Conservation (phyloP, 2,797 vertebrate genomes). For the Tragopan temminckii region DNA sequence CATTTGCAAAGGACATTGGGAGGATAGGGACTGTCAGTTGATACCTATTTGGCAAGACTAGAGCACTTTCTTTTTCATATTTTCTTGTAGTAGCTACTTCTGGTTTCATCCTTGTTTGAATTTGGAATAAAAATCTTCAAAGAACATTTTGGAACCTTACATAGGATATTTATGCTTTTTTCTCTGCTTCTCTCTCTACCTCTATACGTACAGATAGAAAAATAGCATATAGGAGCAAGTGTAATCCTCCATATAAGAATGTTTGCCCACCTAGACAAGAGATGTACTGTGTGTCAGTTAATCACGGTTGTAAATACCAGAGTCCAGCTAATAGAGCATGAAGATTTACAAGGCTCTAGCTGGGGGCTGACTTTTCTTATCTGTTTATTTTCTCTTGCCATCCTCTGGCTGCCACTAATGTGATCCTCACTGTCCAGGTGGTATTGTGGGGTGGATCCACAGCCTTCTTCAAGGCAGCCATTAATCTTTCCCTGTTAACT, state of each 20-base stretch:
- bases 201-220: background rate
- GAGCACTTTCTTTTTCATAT: background rate
- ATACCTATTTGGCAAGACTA: background rate
- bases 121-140: background rate
- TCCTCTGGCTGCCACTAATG: conserved; percentile 65
- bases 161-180: background rate
- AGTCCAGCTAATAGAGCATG: background rate
- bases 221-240: background rate
- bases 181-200: background rate
- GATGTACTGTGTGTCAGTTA: conserved; percentile 26
- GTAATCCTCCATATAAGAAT: background rate
- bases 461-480: conserved; percentile 41
- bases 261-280: background rate
- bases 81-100: background rate
- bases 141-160: background rate
- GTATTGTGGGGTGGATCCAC: background rate
- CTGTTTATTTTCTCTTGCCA: conserved; percentile 52
- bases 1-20: background rate
- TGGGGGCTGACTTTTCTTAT: conserved; percentile 25
- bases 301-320: conserved; percentile 4
- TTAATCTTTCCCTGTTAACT: conserved; percentile 69
- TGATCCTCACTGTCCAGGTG: conserved; percentile 61
- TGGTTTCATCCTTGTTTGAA: background rate
- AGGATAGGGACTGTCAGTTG: background rate
- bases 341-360: background rate